Conservation (phyloP, 2,888 invertebrate species). For the Drosophila affinis region DNA sequence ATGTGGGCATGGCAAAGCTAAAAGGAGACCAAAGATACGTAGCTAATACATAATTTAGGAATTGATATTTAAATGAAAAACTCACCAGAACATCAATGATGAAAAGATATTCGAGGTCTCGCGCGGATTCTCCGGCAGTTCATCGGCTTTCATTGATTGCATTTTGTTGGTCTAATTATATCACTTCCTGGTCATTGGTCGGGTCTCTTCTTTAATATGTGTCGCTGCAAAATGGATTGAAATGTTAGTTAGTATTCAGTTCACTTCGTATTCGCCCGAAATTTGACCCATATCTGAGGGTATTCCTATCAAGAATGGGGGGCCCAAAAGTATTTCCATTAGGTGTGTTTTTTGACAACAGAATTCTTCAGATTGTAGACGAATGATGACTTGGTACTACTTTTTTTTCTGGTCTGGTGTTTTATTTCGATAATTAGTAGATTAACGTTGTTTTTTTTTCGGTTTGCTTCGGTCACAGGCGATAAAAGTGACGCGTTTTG, state of each 20-base stretch:
- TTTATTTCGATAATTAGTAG: constrained; percentile 23
- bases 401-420: constrained; percentile 12
- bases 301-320: neutral
- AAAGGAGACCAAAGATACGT: constrained; percentile 51
- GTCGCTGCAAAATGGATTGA: constrained; percentile 48
- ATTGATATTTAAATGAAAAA: neutral
- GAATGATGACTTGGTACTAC: constrained; percentile 8
- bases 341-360: neutral
- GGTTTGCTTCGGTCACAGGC: constrained; percentile 11
- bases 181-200: constrained; percentile 59
- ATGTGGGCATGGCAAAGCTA: constrained; percentile 91
- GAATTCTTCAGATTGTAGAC: constrained; percentile 9
- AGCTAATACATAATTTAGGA: neutral
- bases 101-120: constrained; percentile 86
- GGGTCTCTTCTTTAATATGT: constrained; percentile 40
- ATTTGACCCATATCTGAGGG: neutral
- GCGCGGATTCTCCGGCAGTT: constrained; percentile 85
- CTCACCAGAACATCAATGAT: constrained; percentile 86
- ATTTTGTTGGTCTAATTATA: constrained; percentile 59
- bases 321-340: neutral
- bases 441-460: constrained; percentile 2
- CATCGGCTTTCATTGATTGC: constrained; percentile 83
- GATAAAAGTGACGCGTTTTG: constrained; percentile 21
- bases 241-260: constrained; percentile 2
- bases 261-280: neutral